Evolutionary conservation across 1,140 invertebrate genomes (phyloP), one percentile per base, ranked within the genome.

Genomic region (Drosophila eugracilis): DNA sequence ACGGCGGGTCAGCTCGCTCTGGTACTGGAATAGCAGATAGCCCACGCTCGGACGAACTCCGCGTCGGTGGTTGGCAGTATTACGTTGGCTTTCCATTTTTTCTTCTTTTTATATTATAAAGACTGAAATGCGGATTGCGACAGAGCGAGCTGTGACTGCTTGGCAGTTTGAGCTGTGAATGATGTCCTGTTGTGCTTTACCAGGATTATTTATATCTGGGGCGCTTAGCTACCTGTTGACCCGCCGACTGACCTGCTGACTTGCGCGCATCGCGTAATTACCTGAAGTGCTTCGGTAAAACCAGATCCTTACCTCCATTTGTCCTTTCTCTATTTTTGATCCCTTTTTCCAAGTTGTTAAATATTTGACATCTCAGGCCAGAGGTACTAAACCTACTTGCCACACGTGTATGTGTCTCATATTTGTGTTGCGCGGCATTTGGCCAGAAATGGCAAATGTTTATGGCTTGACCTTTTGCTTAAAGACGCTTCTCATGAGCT

Each of bases 191-290:
- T 17, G 52, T 58, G 72, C 34, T 72, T 73, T 57, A 48, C 70
- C 70, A 75, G 78, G 74, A 89, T 83, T 89, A 88, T 88, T 88
- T 88, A 88, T 88, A 88, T 81, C 55, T 57, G 22, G 28, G 62
- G 80, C 71, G 58, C 58, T 77, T 54, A 63, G 57, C 21, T 53
- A 76, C 59, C 55, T 59, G 39, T 49, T 44, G 36, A n/a, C 36
- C 15, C 17, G 7, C 34, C 59, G 54, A 34, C 53, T 79, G 50
- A 75, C 55, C 75, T 63, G 54, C 36, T 62, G 80, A 80, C 81
- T 70, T 81, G 80, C 62, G 17, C 22, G 26, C 7, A 19, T n/a
- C 28, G 55, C 76, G 76, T 77, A 85, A 75, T 88, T 86, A 86
- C 81, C 81, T 86, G 81, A 19, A 44, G 39, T 49, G 26, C 55